Evolutionary conservation across 2,888 invertebrate genomes (phyloP).

Genomic region (Lasioglossum malachurum): DNA sequence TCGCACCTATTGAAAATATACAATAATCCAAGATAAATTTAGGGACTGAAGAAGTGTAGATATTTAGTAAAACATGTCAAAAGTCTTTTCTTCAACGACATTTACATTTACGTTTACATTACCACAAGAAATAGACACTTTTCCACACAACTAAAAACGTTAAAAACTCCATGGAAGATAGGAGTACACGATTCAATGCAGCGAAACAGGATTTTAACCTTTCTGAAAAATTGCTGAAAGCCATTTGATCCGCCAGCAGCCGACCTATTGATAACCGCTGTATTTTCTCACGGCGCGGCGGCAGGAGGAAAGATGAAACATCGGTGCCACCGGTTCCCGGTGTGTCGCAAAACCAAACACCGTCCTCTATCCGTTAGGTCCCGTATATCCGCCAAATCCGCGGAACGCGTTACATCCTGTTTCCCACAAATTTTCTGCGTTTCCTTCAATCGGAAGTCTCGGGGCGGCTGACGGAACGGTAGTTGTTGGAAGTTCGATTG

Average conservation of each 20-base stretch:
- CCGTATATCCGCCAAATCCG: conserved; percentile 20
- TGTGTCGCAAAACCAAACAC: not conserved
- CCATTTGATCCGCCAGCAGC: not conserved
- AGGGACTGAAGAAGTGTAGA: not conserved
- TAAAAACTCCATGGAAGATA: not conserved
- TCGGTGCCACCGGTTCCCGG: not conserved
- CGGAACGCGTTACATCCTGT: conserved; percentile 47
- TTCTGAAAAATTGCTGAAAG: not conserved
- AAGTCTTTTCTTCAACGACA: not conserved
- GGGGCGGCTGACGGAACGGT: not conserved
- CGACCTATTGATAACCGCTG: not conserved
- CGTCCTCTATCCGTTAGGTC: not conserved
- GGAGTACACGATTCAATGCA: not conserved
- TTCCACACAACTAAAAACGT: not conserved
- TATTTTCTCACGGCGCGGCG: not conserved
- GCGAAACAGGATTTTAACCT: not conserved
- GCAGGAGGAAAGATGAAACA: not conserved
- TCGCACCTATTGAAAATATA: not conserved
- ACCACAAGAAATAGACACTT: not conserved
- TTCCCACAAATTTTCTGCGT: conserved; percentile 41
- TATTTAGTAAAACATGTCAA: not conserved
- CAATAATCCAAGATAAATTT: not conserved
- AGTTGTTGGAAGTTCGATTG: conserved; percentile 39
- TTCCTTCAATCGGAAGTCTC: conserved; percentile 18
- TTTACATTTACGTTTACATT: too few relatives aligned